A percentile compares a stretch with the other conserved stretches of the same genome.
phyloP scores from a whole-genome alignment of 2,797 vertebrate genomes.

The Pangasius macronema region DNA sequence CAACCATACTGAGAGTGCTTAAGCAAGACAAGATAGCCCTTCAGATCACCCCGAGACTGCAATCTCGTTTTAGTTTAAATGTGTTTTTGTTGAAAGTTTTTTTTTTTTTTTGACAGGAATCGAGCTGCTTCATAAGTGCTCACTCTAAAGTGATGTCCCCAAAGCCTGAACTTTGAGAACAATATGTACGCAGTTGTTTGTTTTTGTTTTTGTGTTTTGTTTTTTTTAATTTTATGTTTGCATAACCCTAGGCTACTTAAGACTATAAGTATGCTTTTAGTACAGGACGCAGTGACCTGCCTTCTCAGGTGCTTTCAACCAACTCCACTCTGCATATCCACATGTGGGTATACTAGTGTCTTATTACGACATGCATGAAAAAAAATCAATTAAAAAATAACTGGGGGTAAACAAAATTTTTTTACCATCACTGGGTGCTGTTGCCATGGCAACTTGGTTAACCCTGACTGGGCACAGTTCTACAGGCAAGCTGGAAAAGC shows the following conservation, averaged over 20 bases:
- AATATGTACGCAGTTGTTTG: background rate
- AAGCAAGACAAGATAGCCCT: background rate
- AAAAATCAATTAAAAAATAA: background rate
- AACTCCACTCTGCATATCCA: background rate
- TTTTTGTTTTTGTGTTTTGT: background rate
- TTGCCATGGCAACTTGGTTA: background rate
- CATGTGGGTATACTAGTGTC: background rate
- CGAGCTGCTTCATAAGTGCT: background rate
- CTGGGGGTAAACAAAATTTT: background rate
- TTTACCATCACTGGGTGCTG: background rate
- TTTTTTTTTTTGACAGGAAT: slow-evolving; percentile 7
- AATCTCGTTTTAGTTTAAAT: background rate
- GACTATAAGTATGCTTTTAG: background rate
- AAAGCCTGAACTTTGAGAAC: background rate
- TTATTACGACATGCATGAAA: background rate
- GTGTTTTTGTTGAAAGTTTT: background rate
- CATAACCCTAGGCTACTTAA: background rate
- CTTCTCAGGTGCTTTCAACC: background rate
- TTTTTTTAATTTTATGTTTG: background rate
- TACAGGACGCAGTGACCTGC: background rate
- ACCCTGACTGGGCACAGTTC: background rate
- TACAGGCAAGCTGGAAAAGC: background rate
- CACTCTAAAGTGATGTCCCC: background rate
- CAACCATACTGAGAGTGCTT: background rate
- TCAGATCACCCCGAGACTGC: background rate